A percentile compares a stretch with the other conserved stretches of the same genome.
Conservation (phyloP, 2,888 invertebrate genomes). For the Oscheius myriophilus region DNA sequence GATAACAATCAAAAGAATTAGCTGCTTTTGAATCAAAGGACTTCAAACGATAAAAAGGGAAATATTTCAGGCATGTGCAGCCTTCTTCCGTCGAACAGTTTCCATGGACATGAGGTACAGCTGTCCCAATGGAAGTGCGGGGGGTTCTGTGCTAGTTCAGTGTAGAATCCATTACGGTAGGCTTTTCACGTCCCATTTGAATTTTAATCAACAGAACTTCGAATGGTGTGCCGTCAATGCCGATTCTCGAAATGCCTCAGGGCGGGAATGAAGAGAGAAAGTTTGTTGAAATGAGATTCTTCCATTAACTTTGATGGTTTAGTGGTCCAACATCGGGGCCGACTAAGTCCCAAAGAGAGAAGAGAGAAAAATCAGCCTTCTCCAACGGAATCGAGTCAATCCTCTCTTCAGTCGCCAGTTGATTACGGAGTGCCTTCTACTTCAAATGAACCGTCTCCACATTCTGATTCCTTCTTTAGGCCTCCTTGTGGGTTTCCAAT, state of each 20-base stretch:
- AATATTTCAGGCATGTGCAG: slow-evolving; percentile 53
- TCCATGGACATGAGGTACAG: slow-evolving; percentile 57
- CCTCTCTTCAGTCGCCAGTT: slow-evolving; percentile 10
- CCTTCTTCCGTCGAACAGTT: slow-evolving; percentile 55
- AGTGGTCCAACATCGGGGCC: slow-evolving; percentile 27
- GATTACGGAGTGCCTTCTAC: slow-evolving; percentile 7
- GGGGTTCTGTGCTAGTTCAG: slow-evolving; percentile 21
- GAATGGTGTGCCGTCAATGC: slow-evolving; percentile 55
- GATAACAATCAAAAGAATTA: slow-evolving; percentile 7
- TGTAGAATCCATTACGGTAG: slow-evolving; percentile 37
- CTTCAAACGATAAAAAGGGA: not conserved
- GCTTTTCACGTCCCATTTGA: not conserved
- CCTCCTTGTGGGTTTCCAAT: no score
- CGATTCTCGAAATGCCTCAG: slow-evolving; percentile 49
- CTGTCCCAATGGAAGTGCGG: slow-evolving; percentile 50
- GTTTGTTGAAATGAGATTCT: slow-evolving; percentile 28
- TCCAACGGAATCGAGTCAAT: not conserved
- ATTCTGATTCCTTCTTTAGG: no score
- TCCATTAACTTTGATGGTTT: not conserved
- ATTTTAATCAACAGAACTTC: slow-evolving; percentile 41
- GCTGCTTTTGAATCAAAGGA: slow-evolving; percentile 7
- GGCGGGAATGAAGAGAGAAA: slow-evolving; percentile 53
- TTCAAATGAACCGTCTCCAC: not conserved
- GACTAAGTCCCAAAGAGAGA: slow-evolving; percentile 9
- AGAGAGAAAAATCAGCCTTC: slow-evolving; percentile 12